Base-by-base conservation (phyloP, 1,140 invertebrate genomes). In the Tetramorium simillimum region DNA sequence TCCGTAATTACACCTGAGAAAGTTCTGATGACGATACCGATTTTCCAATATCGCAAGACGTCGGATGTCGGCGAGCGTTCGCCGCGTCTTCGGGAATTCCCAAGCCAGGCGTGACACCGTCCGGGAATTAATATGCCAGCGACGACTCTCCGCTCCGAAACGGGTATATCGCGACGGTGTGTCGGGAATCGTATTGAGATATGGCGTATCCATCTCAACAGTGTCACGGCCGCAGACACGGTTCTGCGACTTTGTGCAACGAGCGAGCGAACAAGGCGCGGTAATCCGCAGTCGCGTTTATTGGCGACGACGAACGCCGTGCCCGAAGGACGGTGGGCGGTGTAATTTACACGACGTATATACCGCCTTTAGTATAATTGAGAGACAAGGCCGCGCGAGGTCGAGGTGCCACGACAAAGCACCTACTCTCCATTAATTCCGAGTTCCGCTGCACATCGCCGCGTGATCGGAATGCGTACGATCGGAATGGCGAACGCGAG, bases 361-460 rank as follows among this genome's bases (percentile, higher is more conserved):
- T 21, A 40, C 18, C 53, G 67, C 24, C 58, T 81, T 76, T 46
- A 53, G 62, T 37, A 49, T 51, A 56, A 78, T 60, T 58, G 53
- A 87, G 63, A 72, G 73, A 85, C 88, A 89, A 88, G 88, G 86
- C 12, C 73, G 65, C 24, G 21, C 28, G 49, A 88, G 87, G 75
- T 80, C 84, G 69, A 53, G 37, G n/a, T 62, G n/a, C 70, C 49
- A 53, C 84, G 53, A 67, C 85, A 75, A 81, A 81, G 60, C 85
- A 53, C 6, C 69, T 46, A 63, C n/a, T 88, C 70, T 77, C 33
- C 78, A 88, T 88, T 69, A 69, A 85, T 78, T 62, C 43, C 40
- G 21, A 85, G 16, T 85, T 58, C 46, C 63, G 58, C 53, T 87
- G 58, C 33, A 80, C 46, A 60, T 67, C 67, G 7, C 51, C 51